Percentiles rank a stretch among this genome's conserved stretches.
Evolutionary conservation across 2,797 vertebrate genomes (phyloP).

Genomic region (Enteromius paludinosus): DNA sequence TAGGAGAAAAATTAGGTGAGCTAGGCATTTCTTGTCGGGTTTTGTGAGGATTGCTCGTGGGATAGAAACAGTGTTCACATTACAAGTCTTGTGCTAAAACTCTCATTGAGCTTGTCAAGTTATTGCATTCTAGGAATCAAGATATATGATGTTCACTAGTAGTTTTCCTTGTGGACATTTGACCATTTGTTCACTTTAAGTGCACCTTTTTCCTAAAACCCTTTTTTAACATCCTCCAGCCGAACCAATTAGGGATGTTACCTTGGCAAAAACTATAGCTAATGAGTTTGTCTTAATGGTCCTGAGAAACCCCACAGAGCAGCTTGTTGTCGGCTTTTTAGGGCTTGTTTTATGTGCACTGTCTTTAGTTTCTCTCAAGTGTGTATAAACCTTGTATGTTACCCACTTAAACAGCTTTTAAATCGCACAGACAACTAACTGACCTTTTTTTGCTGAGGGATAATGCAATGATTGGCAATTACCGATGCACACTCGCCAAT

Average conservation of each 20-base stretch:
- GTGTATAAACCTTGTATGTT: slow-evolving; percentile 23
- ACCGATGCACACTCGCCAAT: slow-evolving; percentile 7
- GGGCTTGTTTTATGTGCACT: slow-evolving; percentile 33
- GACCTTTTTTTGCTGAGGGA: slow-evolving; percentile 37
- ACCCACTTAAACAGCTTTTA: slow-evolving; percentile 31
- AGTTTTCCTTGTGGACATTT: slow-evolving; percentile 1
- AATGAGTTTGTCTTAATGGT: slow-evolving; percentile 45
- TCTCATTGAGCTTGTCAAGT: not conserved
- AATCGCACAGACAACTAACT: slow-evolving; percentile 21
- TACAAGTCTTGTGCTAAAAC: not conserved
- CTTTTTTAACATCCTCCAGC: slow-evolving; percentile 21
- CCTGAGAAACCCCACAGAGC: slow-evolving; percentile 13
- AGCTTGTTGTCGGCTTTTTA: slow-evolving; percentile 23
- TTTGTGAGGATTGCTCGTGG: not conserved
- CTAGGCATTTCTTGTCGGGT: not conserved
- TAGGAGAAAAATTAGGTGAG: not conserved
- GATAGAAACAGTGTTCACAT: not conserved
- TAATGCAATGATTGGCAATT: slow-evolving; percentile 43
- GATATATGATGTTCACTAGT: not conserved
- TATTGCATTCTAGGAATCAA: not conserved
- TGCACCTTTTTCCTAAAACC: slow-evolving; percentile 32
- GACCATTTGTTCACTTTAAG: slow-evolving; percentile 19
- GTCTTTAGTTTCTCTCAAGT: slow-evolving; percentile 37
- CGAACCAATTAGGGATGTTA: slow-evolving; percentile 44
- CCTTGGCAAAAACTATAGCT: slow-evolving; percentile 39